Evolutionary conservation across 2,888 invertebrate genomes (phyloP), one percentile per base, ranked within the genome.

Genomic region (Epinotia brunnichana): DNA sequence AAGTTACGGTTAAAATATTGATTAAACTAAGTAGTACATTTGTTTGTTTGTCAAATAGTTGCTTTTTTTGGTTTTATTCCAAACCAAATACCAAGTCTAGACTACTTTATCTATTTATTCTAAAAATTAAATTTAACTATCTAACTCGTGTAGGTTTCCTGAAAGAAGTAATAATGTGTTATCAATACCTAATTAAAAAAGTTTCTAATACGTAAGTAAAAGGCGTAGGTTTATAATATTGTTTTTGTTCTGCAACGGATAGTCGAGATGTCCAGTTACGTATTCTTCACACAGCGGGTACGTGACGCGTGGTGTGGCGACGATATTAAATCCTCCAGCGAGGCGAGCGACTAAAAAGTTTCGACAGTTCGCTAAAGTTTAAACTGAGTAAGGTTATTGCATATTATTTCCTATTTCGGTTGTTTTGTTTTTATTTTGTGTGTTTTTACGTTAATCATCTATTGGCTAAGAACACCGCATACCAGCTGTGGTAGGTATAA

Each of bases 251-350:
- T 21, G 15, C 48, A n/a, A 1, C 44, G 62, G 17, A 13, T 24
- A 62, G 62, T 29, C 11, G 61, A 9, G 7, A 60, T 21, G 39
- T 60, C 53, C 41, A 60, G 64, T 53, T 59, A 62, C 9, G 44
- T 62, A 44, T 71, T 60, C 60, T 19, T 19, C n/a, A 60, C 66
- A 60, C 71, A 44, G 41, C 41, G 41, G 15, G 41, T 19, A 66
- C 41, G 59, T 64, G 66, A 35, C 71, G 39, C 53, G 60, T 35
- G 19, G 15, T 21, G 19, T 19, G 64, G 64, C 53, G 54, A 21
- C 60, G 66, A 71, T 71, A 71, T 71, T 71, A 71, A 66, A 71
- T 60, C 60, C 29, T 19, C 17, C 41, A 19, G 15, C 53, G 64
- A 9, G 39, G 9, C 35, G 44, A 7, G 41, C 29, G 15, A 5